Evolutionary conservation across 2,888 invertebrate species (phyloP).

Genomic region (Morinoia aosen): DNA sequence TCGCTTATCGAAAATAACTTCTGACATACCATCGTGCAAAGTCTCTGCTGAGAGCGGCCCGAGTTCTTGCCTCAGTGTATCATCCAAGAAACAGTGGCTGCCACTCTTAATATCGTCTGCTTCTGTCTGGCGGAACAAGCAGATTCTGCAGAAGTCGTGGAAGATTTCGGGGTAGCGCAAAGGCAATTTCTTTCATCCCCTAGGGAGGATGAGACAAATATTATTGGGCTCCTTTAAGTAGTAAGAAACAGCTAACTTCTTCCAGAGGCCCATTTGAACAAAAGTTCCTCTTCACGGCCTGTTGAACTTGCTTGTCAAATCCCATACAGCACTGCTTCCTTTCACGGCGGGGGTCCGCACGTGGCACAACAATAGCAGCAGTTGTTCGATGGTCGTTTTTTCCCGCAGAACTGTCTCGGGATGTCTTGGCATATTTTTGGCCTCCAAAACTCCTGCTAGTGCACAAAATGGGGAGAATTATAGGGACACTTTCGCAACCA

Average conservation of each 20-base stretch:
- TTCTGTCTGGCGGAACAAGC: constrained; percentile 23
- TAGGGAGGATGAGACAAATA: constrained; percentile 22
- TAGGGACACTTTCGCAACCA: constrained; percentile 2
- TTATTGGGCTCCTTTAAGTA: constrained; percentile 22
- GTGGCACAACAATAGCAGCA: constrained; percentile 7
- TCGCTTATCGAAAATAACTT: background rate
- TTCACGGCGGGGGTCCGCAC: background rate
- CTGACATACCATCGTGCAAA: background rate
- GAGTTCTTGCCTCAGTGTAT: background rate
- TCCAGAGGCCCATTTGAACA: background rate
- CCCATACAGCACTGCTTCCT: constrained; percentile 15
- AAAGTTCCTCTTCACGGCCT: constrained; percentile 42
- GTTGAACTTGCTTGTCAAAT: constrained; percentile 47
- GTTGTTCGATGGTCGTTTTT: constrained; percentile 19
- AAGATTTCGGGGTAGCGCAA: background rate
- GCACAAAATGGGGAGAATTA: constrained; percentile 3
- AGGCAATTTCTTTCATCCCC: constrained; percentile 5
- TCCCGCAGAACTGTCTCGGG: background rate
- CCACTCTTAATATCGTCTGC: background rate
- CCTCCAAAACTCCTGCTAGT: background rate
- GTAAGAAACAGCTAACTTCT: background rate
- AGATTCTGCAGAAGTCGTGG: background rate
- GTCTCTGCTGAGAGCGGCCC: background rate
- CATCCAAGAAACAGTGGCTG: constrained; percentile 9
- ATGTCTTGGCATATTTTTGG: constrained; percentile 4